Evolutionary conservation across 2,113 vertebrate genomes (phyloP).

Genomic region (Tympanuchus pallidicinctus): DNA sequence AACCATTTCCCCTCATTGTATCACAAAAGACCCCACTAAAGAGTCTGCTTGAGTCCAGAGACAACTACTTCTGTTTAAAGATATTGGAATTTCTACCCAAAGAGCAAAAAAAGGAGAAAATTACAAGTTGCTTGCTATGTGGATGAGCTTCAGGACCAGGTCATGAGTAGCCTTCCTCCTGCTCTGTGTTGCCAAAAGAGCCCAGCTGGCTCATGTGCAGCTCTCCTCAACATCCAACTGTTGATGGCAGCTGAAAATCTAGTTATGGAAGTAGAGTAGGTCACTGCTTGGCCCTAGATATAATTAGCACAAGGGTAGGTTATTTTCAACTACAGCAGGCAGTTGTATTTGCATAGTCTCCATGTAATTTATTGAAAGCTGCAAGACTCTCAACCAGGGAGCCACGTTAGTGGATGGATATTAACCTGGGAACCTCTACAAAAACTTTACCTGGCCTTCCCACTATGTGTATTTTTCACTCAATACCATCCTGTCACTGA

Average conservation of each 20-base stretch:
- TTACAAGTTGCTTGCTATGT: accelerated
- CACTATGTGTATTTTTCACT: not conserved
- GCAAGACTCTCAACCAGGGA: not conserved
- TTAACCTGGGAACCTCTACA: slow-evolving; percentile 22
- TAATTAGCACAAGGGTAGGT: slow-evolving; percentile 6
- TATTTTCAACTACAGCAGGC: slow-evolving; percentile 6
- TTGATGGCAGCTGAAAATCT: not conserved
- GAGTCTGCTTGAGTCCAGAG: not conserved
- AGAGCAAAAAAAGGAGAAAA: accelerated
- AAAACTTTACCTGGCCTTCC: not conserved
- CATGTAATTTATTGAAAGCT: not conserved
- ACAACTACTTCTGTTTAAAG: not conserved
- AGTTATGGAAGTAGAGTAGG: slow-evolving; percentile 26
- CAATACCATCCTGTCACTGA: not conserved
- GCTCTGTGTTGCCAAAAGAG: not conserved
- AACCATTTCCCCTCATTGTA: too few species aligned
- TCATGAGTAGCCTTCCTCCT: not conserved
- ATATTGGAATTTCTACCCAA: not conserved
- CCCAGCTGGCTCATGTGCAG: not conserved
- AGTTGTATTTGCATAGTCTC: not conserved
- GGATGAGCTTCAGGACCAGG: not conserved
- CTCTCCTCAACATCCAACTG: not conserved
- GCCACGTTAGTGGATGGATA: not conserved
- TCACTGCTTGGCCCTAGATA: not conserved
- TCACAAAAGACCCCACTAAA: too few species aligned